A percentile compares a stretch with the other conserved stretches of the same genome.
These are phyloP conservation scores for Aspidoscelis tigris DNA, from an alignment of 2,113 vertebrate species.

Conservation along the genomic window DNA sequence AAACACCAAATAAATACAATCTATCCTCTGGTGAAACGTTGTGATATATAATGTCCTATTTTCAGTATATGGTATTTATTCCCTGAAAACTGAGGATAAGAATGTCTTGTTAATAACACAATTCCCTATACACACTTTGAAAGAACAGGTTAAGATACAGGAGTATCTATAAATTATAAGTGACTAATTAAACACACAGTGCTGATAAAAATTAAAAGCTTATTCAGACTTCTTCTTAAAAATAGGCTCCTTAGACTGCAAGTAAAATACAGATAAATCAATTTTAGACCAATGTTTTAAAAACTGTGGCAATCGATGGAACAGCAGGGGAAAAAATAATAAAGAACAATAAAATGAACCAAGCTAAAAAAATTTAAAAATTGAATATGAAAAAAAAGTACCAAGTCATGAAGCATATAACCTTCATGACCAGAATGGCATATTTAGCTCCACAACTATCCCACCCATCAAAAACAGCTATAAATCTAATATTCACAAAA, in stretches of 20 bases:
- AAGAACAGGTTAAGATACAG: neutral
- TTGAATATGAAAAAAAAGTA: too few relatives aligned
- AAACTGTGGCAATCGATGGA: neutral
- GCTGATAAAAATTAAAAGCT: neutral
- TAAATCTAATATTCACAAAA: too few relatives aligned
- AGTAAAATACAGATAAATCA: neutral
- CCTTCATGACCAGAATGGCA: too few relatives aligned
- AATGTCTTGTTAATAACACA: neutral
- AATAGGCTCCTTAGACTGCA: neutral
- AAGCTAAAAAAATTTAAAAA: too few relatives aligned
- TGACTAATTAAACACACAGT: neutral
- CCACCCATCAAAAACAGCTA: too few relatives aligned
- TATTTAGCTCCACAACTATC: too few relatives aligned
- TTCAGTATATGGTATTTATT: neutral
- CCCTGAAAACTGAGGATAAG: neutral
- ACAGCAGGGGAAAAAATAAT: neutral
- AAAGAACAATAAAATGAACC: neutral
- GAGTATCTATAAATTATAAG: neutral
- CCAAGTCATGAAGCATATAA: too few relatives aligned
- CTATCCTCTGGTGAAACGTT: neutral
- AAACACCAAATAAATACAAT: neutral
- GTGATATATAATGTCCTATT: neutral
- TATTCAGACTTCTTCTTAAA: neutral
- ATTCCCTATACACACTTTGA: neutral
- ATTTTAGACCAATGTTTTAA: neutral